phyloP scores from a whole-genome alignment of 2,797 vertebrate genomes.

The Brachyalestes nurse region DNA sequence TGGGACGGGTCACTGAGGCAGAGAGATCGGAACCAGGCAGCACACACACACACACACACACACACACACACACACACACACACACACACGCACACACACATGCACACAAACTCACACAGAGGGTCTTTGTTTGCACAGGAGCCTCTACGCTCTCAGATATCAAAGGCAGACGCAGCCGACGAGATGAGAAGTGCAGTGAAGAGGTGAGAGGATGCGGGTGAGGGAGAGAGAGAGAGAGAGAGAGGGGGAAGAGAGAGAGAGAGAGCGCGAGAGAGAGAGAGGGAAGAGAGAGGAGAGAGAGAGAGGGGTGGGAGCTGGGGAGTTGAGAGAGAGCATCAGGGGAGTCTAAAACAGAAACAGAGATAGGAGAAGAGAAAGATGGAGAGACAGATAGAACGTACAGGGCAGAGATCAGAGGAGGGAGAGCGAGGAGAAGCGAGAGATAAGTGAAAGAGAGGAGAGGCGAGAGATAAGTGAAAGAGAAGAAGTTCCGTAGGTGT shows the following conservation, averaged over 20 bases:
- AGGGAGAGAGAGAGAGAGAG: neutral
- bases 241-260: too few species aligned
- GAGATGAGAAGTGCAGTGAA: constrained; percentile 51
- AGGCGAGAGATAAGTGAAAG: too few species aligned
- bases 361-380: constrained; percentile 23
- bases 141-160: constrained; percentile 58
- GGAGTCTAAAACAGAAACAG: constrained; percentile 40
- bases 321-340: constrained; percentile 37
- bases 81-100: too few species aligned
- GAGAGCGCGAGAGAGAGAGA: too few species aligned
- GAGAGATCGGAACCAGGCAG: constrained; percentile 15
- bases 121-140: constrained; percentile 56
- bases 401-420: neutral
- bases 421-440: neutral
- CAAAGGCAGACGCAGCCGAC: constrained; percentile 53
- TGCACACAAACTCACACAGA: constrained; percentile 53
- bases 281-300: too few species aligned
- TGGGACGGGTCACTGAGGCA: constrained; percentile 12
- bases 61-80: too few species aligned
- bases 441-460: neutral
- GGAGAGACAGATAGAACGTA: constrained; percentile 10
- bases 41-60: constrained; percentile 35
- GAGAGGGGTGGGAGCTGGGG: constrained; percentile 6
- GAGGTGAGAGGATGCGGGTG: constrained; percentile 48
- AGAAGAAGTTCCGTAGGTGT: neutral